Base-by-base conservation (phyloP, 2,888 invertebrate genomes). In the Eucera pruinosa region DNA sequence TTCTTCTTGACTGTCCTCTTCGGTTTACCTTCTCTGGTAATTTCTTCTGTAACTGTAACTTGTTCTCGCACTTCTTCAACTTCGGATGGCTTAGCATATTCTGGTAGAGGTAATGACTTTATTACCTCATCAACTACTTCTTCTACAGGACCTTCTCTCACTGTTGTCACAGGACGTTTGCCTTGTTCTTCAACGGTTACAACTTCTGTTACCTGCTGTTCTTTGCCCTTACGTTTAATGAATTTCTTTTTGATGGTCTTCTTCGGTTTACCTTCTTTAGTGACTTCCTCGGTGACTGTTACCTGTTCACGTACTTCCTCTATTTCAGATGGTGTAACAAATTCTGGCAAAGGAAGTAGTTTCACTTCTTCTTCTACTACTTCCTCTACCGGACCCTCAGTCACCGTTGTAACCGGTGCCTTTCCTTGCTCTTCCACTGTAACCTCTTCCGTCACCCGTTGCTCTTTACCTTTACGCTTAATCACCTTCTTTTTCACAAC, bases 1-100 rank as follows among this genome's bases (percentile, higher is more conserved):
- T 87, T 90, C 80, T 92, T 91, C 18, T 92, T 93, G 27, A 86
- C 92, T 64, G 68, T 83, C 81, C 77, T 90, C 52, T 88, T 87
- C 0, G 69, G 82, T 58, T 74, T 84, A 0, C 80, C 82, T 41
- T 81, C 75, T 5, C 61, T 62, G 30, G 93, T 93, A 1, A 90
- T 78, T 39, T 93, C 81, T 68, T 90, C 87, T 6, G 80, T 87
- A 2, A 91, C 86, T n/a, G 88, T 86, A 2, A 89, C 86, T 73
- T 91, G 83, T 78, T 92, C 91, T 2, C 90, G 90, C 2, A 86
- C 80, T 82, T 90, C 86, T 73, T 88, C 82, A 1, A 61, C 54
- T 18, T 80, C 77, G 0, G 50, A 7, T 92, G 91, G 67, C 93
- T 90, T 55, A 0, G 55, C 62, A 15, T 33, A 93, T 93, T 80